These are phyloP conservation scores for Amblyraja radiata DNA, from an alignment of 2,797 vertebrate genomes.

Conservation along the genomic window DNA sequence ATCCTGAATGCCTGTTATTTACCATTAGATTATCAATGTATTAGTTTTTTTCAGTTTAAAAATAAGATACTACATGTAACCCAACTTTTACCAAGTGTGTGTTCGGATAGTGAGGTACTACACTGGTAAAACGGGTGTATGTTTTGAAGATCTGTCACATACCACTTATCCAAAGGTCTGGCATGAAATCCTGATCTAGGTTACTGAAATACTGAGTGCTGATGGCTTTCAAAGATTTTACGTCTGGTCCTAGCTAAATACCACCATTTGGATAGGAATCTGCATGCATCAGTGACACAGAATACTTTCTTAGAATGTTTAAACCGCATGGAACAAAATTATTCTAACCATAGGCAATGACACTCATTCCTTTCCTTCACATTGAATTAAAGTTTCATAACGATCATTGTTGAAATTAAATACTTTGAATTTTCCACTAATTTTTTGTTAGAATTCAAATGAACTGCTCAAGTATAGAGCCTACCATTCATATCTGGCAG, in stretches of 20 bases:
- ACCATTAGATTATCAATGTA: neutral
- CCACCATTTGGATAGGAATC: neutral
- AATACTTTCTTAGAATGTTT: slow-evolving; percentile 34
- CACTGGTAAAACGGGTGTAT: neutral
- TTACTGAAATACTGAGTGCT: neutral
- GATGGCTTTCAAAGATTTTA: neutral
- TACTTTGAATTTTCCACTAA: neutral
- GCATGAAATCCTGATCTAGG: neutral
- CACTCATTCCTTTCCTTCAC: neutral
- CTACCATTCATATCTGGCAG: neutral
- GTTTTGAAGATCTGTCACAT: neutral
- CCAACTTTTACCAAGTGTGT: neutral
- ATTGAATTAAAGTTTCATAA: neutral
- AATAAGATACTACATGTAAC: no score
- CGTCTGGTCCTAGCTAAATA: slow-evolving; percentile 5
- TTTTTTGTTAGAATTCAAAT: neutral
- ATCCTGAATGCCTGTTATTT: neutral
- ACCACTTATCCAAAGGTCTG: neutral
- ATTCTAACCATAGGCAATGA: neutral
- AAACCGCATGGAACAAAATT: neutral
- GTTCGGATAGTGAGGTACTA: neutral
- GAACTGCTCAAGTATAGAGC: neutral
- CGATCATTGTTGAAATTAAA: neutral
- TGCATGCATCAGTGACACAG: slow-evolving; percentile 29
- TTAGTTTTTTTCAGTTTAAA: neutral